Evolutionary conservation across 2,113 vertebrate genomes (phyloP).

Genomic region (Periophthalmodon schlosseri): DNA sequence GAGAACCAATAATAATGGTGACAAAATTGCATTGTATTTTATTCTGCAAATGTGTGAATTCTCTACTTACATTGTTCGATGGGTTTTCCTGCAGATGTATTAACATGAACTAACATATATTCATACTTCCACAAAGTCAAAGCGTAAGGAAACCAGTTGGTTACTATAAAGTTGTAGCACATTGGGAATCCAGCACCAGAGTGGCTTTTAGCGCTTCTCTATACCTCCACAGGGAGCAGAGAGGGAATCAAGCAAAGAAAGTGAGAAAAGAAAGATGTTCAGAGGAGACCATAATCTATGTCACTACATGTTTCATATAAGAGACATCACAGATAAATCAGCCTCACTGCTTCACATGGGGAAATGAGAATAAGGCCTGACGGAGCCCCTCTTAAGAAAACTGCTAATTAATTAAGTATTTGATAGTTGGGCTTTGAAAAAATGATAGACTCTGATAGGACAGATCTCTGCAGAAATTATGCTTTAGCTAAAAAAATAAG

Average conservation of each 20-base stretch:
- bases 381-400: neutral
- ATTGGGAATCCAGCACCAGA: constrained; percentile 29
- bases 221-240: constrained; percentile 35
- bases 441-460: no score
- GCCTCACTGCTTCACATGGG: neutral
- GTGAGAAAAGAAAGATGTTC: constrained; percentile 21
- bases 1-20: no score
- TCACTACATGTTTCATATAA: constrained; percentile 7
- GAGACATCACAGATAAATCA: neutral
- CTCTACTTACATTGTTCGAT: neutral
- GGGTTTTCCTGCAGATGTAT: neutral
- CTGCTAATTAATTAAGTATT: neutral
- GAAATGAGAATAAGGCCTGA: neutral
- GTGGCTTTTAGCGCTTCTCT: constrained; percentile 64
- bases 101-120: neutral
- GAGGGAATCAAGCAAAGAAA: constrained; percentile 14
- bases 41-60: neutral
- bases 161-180: constrained; percentile 4
- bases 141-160: constrained; percentile 4
- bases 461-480: neutral
- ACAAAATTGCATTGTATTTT: no score
- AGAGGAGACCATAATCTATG: constrained; percentile 8
- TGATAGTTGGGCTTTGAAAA: neutral
- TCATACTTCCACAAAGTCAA: constrained; percentile 10
- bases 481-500: neutral